Conservation (phyloP, 92 coral and sea anemone species). For the Micromussa lordhowensis region DNA sequence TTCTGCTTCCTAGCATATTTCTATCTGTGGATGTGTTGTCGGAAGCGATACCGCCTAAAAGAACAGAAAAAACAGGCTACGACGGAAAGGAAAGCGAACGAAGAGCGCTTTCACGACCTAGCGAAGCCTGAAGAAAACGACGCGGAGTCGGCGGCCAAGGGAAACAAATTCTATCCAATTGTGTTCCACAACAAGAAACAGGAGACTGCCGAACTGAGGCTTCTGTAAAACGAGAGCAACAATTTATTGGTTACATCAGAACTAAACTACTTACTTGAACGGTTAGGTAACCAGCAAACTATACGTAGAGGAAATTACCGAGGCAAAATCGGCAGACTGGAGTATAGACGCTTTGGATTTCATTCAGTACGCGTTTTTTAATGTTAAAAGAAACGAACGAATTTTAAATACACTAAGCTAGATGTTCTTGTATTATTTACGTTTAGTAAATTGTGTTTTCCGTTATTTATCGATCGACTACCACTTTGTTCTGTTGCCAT, state of each 20-base stretch:
- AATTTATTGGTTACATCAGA: background rate
- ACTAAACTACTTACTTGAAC: background rate
- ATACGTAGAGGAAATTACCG: background rate
- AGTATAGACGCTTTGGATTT: background rate
- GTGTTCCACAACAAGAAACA: slow-evolving; percentile 37
- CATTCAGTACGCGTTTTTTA: background rate
- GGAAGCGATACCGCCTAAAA: slow-evolving; percentile 37
- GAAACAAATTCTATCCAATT: slow-evolving; percentile 37
- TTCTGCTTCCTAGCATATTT: slow-evolving; percentile 50
- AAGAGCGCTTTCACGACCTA: slow-evolving; percentile 37
- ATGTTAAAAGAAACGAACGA: background rate
- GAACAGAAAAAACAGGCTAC: slow-evolving; percentile 12
- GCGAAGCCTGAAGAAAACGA: slow-evolving; percentile 26
- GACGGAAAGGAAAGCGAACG: slow-evolving; percentile 26
- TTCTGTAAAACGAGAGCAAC: slow-evolving; percentile 9
- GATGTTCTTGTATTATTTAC: background rate
- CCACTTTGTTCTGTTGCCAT: background rate
- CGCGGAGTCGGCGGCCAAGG: background rate
- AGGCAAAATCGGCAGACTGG: background rate
- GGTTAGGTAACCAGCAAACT: background rate
- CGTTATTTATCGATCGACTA: background rate
- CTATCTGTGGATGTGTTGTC: slow-evolving; percentile 52
- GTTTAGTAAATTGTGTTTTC: background rate
- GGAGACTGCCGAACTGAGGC: slow-evolving; percentile 44
- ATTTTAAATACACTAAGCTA: background rate